These are phyloP conservation scores for Pantelozetes paolii DNA, from an alignment of 2,888 invertebrate species.

Conservation along the genomic window DNA sequence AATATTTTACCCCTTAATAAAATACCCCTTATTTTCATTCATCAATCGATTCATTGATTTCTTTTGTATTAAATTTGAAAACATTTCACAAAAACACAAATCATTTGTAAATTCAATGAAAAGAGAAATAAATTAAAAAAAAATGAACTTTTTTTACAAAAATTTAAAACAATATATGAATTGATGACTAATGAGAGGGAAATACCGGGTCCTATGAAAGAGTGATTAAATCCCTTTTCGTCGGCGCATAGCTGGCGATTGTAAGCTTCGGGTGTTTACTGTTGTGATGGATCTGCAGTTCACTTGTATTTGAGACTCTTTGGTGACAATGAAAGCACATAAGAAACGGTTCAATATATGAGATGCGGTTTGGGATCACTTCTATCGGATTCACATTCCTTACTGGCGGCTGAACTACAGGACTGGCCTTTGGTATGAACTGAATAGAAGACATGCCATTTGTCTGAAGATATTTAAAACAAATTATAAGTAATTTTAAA, in stretches of 20 bases:
- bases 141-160: too few species aligned
- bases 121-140: too few species aligned
- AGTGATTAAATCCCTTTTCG: not conserved
- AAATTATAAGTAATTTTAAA: not conserved
- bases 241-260: constrained; percentile 9
- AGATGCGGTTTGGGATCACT: not conserved
- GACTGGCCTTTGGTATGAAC: not conserved
- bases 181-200: too few species aligned
- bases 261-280: constrained; percentile 26
- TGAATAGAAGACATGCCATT: not conserved
- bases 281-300: not conserved
- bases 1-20: constrained; percentile 10
- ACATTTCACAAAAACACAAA: not conserved
- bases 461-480: not conserved
- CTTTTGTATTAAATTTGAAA: too few species aligned
- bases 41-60: too few species aligned
- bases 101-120: too few species aligned
- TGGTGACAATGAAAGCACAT: not conserved
- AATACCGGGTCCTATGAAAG: too few species aligned
- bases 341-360: not conserved
- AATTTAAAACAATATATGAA: too few species aligned
- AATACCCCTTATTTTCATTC: not conserved
- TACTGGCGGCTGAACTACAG: too few species aligned
- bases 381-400: not conserved
- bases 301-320: not conserved